Evolutionary conservation across 2,113 vertebrate genomes (phyloP), one percentile per base, ranked within the genome.

Genomic region (Tapirus terrestris): DNA sequence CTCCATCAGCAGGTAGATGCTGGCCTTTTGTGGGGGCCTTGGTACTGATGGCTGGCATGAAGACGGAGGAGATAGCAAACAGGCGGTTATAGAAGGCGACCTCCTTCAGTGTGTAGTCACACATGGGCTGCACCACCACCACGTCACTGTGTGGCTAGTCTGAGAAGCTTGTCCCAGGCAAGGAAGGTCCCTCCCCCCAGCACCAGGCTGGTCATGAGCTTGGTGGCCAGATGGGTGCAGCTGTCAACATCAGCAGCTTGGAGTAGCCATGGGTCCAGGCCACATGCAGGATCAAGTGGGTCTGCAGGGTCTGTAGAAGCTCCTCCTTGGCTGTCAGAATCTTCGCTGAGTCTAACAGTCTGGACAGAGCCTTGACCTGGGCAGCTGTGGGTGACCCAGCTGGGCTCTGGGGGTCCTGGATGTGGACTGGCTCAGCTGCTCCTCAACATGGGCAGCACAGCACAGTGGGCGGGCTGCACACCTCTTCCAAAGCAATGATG

Each of bases 171-270:
- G 98, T 99, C 99, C 3, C 99, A 97, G 0, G 99, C 99, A 0
- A 99, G 98, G 89, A 99, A 99, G 1, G 99, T 99, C 0, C 99
- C 99, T 0, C 99, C 98, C 27, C 99, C 99, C 98, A 99, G 97
- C 0, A 99, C 98, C 45, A 99, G 99, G 84, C 99, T 99, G 97
- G 98, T 98, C 91, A 99, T 98, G 39, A 99, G 99, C 61, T 99
- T 99, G 33, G 99, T 13, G 39, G 99, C 99, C 98, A 99, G 96
- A 0, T 99, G 98, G 7, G 99, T 99, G 92, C 99, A 99, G 98
- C 97, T 99, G 82, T 99, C 0, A 99, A 99, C 0, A 98, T 98
- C 99, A 99, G 99, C 97, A 99, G 99, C 94, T 99, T 99, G 13
- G 98, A 33, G 83, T 99, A 99, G 76, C 99, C 98, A 12, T 91